phyloP scores from a whole-genome alignment of 2,113 vertebrate genomes.

The Chaetura pelagica region DNA sequence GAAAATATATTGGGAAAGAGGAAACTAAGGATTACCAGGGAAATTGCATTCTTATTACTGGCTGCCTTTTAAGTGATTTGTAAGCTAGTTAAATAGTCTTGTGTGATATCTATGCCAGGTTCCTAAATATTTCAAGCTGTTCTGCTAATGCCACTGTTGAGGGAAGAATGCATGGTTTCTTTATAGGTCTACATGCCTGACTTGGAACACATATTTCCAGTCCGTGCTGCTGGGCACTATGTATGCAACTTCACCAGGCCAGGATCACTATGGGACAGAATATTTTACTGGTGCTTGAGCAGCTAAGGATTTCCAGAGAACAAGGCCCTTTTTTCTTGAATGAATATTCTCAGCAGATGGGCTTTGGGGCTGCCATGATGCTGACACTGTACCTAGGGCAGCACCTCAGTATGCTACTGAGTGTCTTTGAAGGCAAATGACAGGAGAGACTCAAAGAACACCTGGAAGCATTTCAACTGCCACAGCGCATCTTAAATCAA shows the following conservation, averaged over 20 bases:
- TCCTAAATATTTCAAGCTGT: not conserved
- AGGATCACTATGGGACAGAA: not conserved
- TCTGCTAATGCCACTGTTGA: not conserved
- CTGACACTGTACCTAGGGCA: accelerated
- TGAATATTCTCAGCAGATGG: not conserved
- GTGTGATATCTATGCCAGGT: not conserved
- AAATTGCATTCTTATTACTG: not conserved
- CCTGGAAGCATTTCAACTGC: not conserved
- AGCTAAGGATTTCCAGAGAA: not conserved
- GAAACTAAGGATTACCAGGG: not conserved
- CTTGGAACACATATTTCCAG: not conserved
- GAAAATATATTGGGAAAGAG: not conserved
- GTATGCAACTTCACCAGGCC: not conserved
- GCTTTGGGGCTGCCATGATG: not conserved
- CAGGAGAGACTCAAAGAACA: not conserved
- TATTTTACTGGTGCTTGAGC: not conserved
- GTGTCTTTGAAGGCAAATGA: not conserved
- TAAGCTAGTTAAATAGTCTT: not conserved
- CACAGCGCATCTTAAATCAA: not conserved
- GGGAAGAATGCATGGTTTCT: not conserved
- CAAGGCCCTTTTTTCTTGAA: not conserved
- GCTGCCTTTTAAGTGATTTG: not conserved
- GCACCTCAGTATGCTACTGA: not conserved
- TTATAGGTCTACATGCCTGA: not conserved
- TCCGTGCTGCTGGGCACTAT: not conserved